phyloP scores from a whole-genome alignment of 2,797 vertebrate species.

The Sebastes trivittatus region DNA sequence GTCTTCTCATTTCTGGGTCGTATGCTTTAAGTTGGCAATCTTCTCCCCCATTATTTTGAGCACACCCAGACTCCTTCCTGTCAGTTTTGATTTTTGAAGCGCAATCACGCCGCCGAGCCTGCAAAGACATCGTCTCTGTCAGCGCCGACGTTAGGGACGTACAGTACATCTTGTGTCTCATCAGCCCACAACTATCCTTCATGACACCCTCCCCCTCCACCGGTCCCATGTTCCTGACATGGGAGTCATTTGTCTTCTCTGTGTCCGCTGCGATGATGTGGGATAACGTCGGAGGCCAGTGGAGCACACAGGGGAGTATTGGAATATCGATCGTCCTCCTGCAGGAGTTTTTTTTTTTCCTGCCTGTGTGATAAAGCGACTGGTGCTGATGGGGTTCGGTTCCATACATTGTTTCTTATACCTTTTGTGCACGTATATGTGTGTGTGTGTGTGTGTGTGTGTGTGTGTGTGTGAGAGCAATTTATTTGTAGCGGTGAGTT shows the following conservation, averaged over 20 bases:
- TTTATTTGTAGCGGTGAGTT: slow-evolving; percentile 46
- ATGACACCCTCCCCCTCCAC: background rate
- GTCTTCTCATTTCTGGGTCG: slow-evolving; percentile 46
- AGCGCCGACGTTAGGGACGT: slow-evolving; percentile 33
- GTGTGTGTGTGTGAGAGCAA: slow-evolving; percentile 14
- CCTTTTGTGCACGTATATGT: slow-evolving; percentile 17
- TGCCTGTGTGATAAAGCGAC: slow-evolving; percentile 62
- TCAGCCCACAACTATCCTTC: slow-evolving; percentile 28
- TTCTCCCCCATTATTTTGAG: slow-evolving; percentile 40
- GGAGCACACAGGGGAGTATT: slow-evolving; percentile 78
- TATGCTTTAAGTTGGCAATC: slow-evolving; percentile 42
- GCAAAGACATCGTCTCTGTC: slow-evolving; percentile 47
- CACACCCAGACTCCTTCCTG: slow-evolving; percentile 30
- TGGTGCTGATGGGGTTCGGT: slow-evolving; percentile 56
- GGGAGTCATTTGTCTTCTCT: slow-evolving; percentile 76
- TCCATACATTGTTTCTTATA: slow-evolving; percentile 59
- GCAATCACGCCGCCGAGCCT: background rate
- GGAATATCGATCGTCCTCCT: slow-evolving; percentile 76
- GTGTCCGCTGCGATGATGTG: slow-evolving; percentile 73
- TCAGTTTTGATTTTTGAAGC: slow-evolving; percentile 45
- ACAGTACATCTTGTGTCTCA: slow-evolving; percentile 53
- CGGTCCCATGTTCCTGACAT: slow-evolving; percentile 58
- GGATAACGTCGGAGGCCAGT: slow-evolving; percentile 74
- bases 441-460: background rate
- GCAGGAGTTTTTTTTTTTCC: slow-evolving; percentile 35